Evolutionary conservation across 2,797 vertebrate genomes (phyloP).

Genomic region (Gadopsis bispinosus): DNA sequence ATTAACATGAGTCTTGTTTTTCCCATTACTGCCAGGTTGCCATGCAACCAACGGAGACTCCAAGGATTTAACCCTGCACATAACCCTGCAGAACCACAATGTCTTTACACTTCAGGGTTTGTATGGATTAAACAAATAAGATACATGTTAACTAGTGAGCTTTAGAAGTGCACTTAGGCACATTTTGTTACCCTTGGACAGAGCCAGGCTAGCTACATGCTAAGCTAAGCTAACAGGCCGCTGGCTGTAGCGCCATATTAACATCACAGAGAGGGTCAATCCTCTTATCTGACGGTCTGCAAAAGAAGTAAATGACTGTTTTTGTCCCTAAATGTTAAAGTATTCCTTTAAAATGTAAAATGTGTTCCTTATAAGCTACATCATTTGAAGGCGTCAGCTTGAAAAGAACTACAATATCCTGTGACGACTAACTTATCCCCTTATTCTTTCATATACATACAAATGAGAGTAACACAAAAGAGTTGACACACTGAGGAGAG

Average conservation of each 20-base stretch:
- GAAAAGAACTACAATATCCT: background rate
- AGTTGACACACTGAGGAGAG: background rate
- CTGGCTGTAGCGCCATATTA: background rate
- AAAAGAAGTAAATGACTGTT: background rate
- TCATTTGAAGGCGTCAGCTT: background rate
- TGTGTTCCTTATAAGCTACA: background rate
- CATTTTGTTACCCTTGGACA: background rate
- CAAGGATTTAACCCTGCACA: background rate
- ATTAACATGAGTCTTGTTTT: background rate
- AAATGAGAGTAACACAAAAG: background rate
- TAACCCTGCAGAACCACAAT: background rate
- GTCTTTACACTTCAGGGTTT: background rate
- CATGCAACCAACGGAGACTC: slow-evolving; percentile 7
- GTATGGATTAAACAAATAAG: too few relatives aligned
- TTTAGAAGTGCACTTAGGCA: background rate
- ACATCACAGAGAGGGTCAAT: background rate
- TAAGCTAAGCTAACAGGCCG: background rate
- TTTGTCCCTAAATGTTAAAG: background rate
- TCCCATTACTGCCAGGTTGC: background rate
- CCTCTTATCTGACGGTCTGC: background rate
- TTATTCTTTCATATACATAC: background rate
- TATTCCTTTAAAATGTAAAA: background rate
- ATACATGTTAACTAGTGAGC: background rate
- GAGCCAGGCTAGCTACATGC: background rate
- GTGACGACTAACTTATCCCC: background rate